phyloP scores from a whole-genome alignment of 2,797 vertebrate species.

The Myotis myotis region DNA sequence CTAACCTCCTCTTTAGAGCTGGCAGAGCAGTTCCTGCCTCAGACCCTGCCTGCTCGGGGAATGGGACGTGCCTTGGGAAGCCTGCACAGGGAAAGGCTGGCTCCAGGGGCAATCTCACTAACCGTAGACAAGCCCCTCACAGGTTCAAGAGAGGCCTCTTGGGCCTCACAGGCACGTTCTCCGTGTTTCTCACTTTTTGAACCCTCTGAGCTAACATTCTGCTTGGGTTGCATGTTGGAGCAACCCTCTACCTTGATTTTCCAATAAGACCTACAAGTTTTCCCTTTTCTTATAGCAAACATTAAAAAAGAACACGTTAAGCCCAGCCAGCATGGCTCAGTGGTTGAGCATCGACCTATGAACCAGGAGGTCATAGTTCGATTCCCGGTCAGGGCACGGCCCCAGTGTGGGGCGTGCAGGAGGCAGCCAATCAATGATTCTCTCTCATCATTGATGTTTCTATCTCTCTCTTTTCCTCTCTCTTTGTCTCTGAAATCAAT shows the following conservation, averaged over 20 bases:
- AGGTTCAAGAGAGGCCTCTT: neutral
- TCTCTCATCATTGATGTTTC: too few species aligned
- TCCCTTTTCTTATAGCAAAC: neutral
- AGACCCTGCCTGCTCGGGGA: neutral
- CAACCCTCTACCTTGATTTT: constrained; percentile 6
- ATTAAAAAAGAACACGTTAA: neutral
- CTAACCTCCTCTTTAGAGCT: neutral
- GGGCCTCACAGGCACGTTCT: neutral
- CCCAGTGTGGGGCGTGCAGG: too few species aligned
- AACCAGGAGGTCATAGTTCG: too few species aligned
- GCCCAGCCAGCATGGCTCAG: too few species aligned
- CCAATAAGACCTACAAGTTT: neutral
- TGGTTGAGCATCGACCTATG: too few species aligned
- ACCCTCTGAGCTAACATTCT: neutral
- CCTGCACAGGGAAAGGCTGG: neutral
- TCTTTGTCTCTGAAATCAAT: too few species aligned
- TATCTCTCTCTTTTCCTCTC: too few species aligned
- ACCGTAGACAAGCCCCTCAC: neutral
- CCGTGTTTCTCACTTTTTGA: neutral
- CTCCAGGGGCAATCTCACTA: neutral
- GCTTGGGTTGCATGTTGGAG: neutral
- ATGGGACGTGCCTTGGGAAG: neutral
- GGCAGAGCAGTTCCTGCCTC: neutral
- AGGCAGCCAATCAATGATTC: too few species aligned
- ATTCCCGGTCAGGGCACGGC: too few species aligned